Conservation (phyloP, 2,888 invertebrate genomes). For the Buathra laborator region DNA sequence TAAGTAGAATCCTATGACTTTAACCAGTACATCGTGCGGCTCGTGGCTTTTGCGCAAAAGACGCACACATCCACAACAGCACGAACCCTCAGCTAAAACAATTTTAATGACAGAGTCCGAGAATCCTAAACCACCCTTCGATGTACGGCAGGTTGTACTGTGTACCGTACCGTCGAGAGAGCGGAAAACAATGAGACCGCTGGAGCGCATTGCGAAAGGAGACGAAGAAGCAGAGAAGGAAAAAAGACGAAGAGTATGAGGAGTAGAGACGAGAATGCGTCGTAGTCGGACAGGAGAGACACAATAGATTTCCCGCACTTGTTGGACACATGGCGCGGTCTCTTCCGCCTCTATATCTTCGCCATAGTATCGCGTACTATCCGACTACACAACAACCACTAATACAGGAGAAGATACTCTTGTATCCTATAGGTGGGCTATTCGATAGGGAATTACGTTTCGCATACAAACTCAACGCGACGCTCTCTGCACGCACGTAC, state of each 20-base stretch:
- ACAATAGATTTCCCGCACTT: conserved; percentile 68
- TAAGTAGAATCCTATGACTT: conserved; percentile 39
- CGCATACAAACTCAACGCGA: conserved; percentile 1
- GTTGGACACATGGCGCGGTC: conserved; percentile 79
- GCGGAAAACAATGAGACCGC: conserved; percentile 63
- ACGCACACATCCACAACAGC: background rate
- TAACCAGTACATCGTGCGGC: background rate
- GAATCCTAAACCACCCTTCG: conserved; percentile 80
- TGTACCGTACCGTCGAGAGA: conserved; percentile 29
- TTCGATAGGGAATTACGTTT: conserved; percentile 45
- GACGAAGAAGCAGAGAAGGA: conserved; percentile 7
- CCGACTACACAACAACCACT: background rate
- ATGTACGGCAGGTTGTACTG: conserved; percentile 66
- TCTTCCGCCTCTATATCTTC: conserved; percentile 56
- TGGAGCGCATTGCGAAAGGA: conserved; percentile 31
- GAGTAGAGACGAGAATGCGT: conserved; percentile 36
- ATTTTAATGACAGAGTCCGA: conserved; percentile 78
- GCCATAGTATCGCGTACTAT: conserved; percentile 7
- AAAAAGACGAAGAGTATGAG: conserved; percentile 54
- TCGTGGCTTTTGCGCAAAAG: conserved; percentile 27
- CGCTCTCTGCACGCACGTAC: conserved; percentile 46
- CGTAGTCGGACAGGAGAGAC: conserved; percentile 35
- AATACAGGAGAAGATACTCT: background rate
- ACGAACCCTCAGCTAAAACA: conserved; percentile 75
- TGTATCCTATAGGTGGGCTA: background rate